phyloP scores from a whole-genome alignment of 2,888 invertebrate genomes.

The Eulithis prunata region DNA sequence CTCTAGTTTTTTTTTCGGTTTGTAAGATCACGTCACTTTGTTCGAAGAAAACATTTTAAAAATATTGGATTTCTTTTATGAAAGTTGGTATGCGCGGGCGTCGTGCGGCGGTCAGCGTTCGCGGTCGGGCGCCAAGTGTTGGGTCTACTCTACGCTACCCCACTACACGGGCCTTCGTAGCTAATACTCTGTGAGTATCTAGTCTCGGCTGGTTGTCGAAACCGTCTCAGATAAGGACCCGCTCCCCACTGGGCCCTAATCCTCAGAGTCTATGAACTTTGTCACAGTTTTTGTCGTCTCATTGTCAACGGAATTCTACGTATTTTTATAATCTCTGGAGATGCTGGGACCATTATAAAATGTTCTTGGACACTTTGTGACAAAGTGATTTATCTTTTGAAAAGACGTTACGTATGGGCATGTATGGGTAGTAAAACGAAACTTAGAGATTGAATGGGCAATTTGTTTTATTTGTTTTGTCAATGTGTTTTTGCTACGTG shows the following conservation, averaged over 20 bases:
- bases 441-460: slow-evolving; percentile 27
- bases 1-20: slow-evolving; percentile 38
- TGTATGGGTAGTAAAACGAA: slow-evolving; percentile 29
- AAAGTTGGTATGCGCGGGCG: slow-evolving; percentile 68
- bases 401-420: slow-evolving; percentile 19
- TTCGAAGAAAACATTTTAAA: slow-evolving; percentile 72
- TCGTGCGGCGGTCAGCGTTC: slow-evolving; percentile 60
- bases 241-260: slow-evolving; percentile 74
- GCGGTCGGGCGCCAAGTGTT: slow-evolving; percentile 68
- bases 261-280: slow-evolving; percentile 74
- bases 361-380: slow-evolving; percentile 22
- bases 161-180: slow-evolving; percentile 55
- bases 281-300: slow-evolving; percentile 61
- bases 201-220: slow-evolving; percentile 58
- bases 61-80: slow-evolving; percentile 57
- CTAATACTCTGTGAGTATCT: slow-evolving; percentile 14
- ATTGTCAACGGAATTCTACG: slow-evolving; percentile 57
- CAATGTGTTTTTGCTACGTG: slow-evolving; percentile 4
- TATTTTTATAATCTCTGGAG: slow-evolving; percentile 47
- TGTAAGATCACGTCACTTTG: slow-evolving; percentile 71
- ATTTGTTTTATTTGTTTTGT: slow-evolving; percentile 25
- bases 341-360: slow-evolving; percentile 42
- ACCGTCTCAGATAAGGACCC: slow-evolving; percentile 75
- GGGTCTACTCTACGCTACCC: slow-evolving; percentile 54
- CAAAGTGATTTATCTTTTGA: slow-evolving; percentile 38